Percentiles rank a stretch among this genome's conserved stretches.
phyloP scores from a whole-genome alignment of 1,140 invertebrate species.

The Cotesia glomerata region DNA sequence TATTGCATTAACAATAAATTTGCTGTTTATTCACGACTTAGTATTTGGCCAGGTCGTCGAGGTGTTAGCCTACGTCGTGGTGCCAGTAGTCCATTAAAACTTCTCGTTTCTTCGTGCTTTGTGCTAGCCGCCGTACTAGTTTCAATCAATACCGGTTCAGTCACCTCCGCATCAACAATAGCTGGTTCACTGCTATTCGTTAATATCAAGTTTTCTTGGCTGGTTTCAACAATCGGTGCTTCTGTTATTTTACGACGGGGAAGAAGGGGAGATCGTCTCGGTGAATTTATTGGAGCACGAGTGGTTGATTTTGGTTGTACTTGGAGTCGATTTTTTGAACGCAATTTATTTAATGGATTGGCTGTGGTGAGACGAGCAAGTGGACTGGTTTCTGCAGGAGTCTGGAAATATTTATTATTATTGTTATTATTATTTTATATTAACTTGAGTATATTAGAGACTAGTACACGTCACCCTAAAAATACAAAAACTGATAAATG shows the following conservation, averaged over 20 bases:
- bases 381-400: conserved; percentile 57
- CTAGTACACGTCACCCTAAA: too few relatives aligned
- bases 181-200: conserved; percentile 31
- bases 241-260: conserved; percentile 56
- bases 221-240: conserved; percentile 40
- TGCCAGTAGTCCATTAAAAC: conserved; percentile 66
- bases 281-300: conserved; percentile 43
- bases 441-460: too few relatives aligned
- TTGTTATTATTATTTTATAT: conserved; percentile 4
- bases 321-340: conserved; percentile 55
- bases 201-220: conserved; percentile 33
- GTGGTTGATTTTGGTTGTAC: conserved; percentile 57
- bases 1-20: background rate
- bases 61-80: conserved; percentile 67
- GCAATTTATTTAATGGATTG: conserved; percentile 59
- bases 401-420: conserved; percentile 35
- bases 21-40: conserved; percentile 32
- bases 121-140: conserved; percentile 57
- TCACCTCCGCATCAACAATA: conserved; percentile 58
- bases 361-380: conserved; percentile 45
- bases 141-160: conserved; percentile 56
- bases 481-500: too few relatives aligned
- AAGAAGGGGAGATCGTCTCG: conserved; percentile 55
- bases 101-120: conserved; percentile 64
- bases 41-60: conserved; percentile 64